A percentile compares a stretch with the other conserved stretches of the same genome.
These are phyloP conservation scores for Steinernema scapterisci DNA, from an alignment of 2,888 invertebrate genomes.

Conservation along the genomic window DNA sequence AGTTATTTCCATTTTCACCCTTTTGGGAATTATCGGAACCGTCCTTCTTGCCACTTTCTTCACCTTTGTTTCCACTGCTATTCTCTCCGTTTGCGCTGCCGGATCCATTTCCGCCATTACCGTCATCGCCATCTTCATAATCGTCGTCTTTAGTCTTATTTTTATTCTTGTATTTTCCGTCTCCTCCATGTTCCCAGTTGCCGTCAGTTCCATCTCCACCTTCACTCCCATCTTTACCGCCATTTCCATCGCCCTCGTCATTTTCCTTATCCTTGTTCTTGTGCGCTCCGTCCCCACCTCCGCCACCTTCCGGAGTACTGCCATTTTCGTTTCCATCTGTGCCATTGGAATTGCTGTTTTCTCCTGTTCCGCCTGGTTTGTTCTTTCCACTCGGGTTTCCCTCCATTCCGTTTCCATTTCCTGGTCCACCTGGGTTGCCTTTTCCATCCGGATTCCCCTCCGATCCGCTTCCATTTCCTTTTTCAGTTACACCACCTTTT, in stretches of 20 bases:
- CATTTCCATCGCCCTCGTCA: neutral
- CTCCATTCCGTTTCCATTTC: neutral
- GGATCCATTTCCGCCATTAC: neutral
- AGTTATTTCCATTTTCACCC: neutral
- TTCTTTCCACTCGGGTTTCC: neutral
- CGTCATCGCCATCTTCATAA: conserved; percentile 22
- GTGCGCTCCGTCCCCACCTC: neutral
- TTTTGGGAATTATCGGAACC: neutral
- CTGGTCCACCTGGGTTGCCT: no score
- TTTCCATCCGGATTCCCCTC: neutral
- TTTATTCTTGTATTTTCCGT: neutral
- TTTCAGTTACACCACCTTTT: neutral
- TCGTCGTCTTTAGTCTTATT: neutral
- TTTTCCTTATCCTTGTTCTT: neutral
- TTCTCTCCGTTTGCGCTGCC: neutral
- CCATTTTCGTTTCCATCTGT: neutral
- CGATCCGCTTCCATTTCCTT: neutral
- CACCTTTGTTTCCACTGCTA: neutral
- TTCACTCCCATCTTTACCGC: neutral
- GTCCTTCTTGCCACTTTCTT: neutral
- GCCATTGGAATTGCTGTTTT: neutral
- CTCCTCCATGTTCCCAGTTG: neutral
- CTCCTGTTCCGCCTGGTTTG: neutral
- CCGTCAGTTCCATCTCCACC: neutral
- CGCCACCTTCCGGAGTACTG: neutral